Evolutionary conservation across 1,140 invertebrate genomes (phyloP), one percentile per base, ranked within the genome.

Genomic region (Lordiphosa collinella): DNA sequence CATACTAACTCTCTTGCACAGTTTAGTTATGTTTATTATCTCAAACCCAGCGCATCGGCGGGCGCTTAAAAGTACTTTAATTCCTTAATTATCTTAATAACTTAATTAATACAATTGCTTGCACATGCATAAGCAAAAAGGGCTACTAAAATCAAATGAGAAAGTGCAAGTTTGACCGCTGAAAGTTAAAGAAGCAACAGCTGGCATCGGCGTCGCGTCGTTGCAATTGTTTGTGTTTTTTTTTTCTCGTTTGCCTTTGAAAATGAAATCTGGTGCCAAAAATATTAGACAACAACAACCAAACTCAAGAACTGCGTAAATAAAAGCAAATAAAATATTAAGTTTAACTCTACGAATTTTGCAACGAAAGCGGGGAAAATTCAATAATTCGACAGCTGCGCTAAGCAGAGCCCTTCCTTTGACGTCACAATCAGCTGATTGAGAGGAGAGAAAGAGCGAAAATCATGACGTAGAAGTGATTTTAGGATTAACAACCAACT

Each of bases 371-470:
- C 11, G 18, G n/a, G 29, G 71, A 80, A 80, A 80, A 80, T 44
- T 66, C 76, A 67, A 80, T 80, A 74, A 35, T 36, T 43, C 18
- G 25, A 32, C 69, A 48, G 38, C 47, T 38, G 61, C 40, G 32
- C 56, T 11, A 11, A 13, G 37, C 22, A 25, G 22, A 25, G 35
- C 49, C 69, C 38, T 58, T 69, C 69, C 38, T 58, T 69, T 75
- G 72, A 75, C 72, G 65, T 75, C 72, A 75, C 59, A 44, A 13
- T 46, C 73, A 78, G 73, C 61, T 72, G 66, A 49, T 57, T 11
- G 13, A 11, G 11, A 22, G 12, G 13, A 11, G 11, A 22, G 12
- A 25, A 44, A 7, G 34, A 13, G 31, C n/a, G 11, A 35, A 31
- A 61, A 58, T 25, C 47, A 64, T 58, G 38, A 36, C 22, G 32